Conservation (phyloP, 2,113 vertebrate genomes). For the Paratilapia polleni region DNA sequence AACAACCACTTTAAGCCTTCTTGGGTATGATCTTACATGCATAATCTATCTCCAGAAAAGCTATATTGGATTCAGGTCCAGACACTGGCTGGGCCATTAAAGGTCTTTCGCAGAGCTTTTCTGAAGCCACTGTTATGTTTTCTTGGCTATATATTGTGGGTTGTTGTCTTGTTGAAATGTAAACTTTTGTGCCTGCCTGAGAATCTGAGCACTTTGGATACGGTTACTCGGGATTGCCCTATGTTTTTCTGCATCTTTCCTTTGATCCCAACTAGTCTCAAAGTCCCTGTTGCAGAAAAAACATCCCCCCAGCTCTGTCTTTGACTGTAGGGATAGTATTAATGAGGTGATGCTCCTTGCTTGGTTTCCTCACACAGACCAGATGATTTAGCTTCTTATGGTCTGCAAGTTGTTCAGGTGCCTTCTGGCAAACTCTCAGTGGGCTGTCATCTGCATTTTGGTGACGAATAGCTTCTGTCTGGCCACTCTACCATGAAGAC, state of each 20-base stretch:
- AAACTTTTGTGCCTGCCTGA: conserved; percentile 1
- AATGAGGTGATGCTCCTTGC: conserved; percentile 15
- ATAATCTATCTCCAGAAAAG: not conserved
- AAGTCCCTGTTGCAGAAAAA: not conserved
- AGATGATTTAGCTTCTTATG: conserved; percentile 11
- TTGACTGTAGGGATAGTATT: conserved; percentile 19
- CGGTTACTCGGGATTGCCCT: not conserved
- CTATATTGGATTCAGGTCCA: not conserved
- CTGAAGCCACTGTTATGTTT: not conserved
- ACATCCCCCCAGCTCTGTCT: not conserved
- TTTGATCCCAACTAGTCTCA: not conserved
- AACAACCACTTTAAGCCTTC: not conserved
- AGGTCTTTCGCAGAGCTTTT: not conserved
- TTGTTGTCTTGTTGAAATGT: not conserved
- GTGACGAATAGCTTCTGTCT: conserved; percentile 6
- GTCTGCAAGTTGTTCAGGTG: conserved; percentile 13
- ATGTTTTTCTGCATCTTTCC: not conserved
- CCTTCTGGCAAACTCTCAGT: conserved; percentile 20
- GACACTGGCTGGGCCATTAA: not conserved
- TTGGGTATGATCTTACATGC: not conserved
- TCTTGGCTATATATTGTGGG: not conserved
- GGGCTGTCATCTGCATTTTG: conserved; percentile 18
- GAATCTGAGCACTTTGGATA: not conserved
- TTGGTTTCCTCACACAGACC: conserved; percentile 14
- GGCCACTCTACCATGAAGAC: not conserved